phyloP scores from a whole-genome alignment of 2,888 invertebrate species.

The Deilephila elpenor region DNA sequence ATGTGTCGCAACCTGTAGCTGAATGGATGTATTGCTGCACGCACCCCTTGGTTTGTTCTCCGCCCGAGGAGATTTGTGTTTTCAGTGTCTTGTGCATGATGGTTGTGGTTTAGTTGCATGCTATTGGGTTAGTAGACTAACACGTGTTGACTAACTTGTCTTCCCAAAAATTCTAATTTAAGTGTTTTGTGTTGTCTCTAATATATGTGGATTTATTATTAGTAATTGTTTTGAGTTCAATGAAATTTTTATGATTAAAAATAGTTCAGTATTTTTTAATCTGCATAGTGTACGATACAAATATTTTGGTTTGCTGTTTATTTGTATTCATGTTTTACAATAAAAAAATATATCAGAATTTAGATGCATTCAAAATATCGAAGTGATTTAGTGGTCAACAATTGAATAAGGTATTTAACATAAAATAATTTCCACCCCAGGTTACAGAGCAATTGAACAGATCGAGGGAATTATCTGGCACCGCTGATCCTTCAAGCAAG shows the following conservation, averaged over 20 bases:
- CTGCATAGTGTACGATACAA: no score
- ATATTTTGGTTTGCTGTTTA: neutral
- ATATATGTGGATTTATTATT: constrained; percentile 43
- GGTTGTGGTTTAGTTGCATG: constrained; percentile 55
- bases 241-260: neutral
- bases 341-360: no score
- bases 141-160: constrained; percentile 65
- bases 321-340: neutral
- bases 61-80: constrained; percentile 50
- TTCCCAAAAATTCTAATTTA: constrained; percentile 20
- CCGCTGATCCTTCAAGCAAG: constrained; percentile 48
- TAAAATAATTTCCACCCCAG: constrained; percentile 51
- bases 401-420: neutral
- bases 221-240: constrained; percentile 6
- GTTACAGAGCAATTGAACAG: constrained; percentile 81
- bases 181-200: constrained; percentile 40
- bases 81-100: constrained; percentile 66
- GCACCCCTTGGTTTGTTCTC: constrained; percentile 70
- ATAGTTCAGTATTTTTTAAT: neutral
- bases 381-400: neutral
- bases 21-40: constrained; percentile 77
- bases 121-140: constrained; percentile 57
- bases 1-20: constrained; percentile 74
- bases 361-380: neutral
- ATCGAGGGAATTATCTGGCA: constrained; percentile 53